Evolutionary conservation across 2,888 invertebrate genomes (phyloP).

Genomic region (Nomada lathburiana): DNA sequence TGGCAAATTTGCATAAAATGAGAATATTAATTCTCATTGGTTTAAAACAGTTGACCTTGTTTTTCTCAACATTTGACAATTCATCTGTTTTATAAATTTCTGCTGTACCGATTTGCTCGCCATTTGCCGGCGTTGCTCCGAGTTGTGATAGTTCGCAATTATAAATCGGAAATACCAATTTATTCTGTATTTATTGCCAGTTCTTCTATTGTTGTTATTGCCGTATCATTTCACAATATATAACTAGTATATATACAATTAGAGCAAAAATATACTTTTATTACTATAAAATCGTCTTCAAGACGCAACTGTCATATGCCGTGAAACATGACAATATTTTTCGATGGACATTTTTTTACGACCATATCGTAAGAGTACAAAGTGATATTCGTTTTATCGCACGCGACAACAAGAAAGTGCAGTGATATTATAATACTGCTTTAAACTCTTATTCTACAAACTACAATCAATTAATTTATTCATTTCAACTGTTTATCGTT

Average conservation of each 20-base stretch:
- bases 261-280: not conserved
- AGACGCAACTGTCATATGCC: not conserved
- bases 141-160: slow-evolving; percentile 22
- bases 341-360: no score
- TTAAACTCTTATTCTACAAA: no score
- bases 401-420: no score
- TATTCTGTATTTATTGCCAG: not conserved
- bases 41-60: not conserved
- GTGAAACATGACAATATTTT: not conserved
- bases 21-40: not conserved
- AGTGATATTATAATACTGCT: no score
- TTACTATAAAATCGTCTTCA: not conserved
- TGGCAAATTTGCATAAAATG: not conserved
- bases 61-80: slow-evolving; percentile 4
- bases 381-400: no score
- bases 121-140: slow-evolving; percentile 53
- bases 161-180: slow-evolving; percentile 20
- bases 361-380: no score
- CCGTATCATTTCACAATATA: not conserved
- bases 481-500: no score
- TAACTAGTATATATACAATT: not conserved
- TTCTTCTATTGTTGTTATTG: not conserved
- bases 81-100: not conserved
- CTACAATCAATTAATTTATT: no score
- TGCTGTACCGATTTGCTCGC: slow-evolving; percentile 40